Conservation (phyloP, 1,140 invertebrate species). For the Chironomus tepperi region DNA sequence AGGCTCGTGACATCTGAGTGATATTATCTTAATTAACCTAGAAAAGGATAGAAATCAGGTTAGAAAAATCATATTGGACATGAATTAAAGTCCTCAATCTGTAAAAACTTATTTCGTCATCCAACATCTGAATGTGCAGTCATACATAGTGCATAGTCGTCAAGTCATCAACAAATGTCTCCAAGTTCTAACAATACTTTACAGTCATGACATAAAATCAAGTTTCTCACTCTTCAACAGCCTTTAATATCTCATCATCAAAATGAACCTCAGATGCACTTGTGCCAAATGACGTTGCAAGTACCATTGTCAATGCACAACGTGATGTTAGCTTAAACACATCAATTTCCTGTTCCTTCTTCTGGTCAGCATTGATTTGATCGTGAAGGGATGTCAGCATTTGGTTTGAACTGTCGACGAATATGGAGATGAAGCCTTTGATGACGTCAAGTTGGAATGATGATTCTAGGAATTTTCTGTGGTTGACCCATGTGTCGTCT, state of each 20-base stretch:
- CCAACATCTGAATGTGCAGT: no score
- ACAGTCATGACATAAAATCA: neutral
- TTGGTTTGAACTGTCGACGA: neutral
- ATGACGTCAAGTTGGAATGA: neutral
- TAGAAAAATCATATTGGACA: neutral
- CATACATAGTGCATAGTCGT: no score
- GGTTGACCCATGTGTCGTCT: neutral
- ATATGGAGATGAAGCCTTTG: neutral
- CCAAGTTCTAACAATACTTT: no score
- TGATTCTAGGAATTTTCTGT: neutral
- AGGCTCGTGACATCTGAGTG: neutral
- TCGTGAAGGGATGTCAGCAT: neutral
- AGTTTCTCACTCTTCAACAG: slow-evolving; percentile 17
- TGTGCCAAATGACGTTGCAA: neutral
- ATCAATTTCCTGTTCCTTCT: neutral
- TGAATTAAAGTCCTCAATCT: no score
- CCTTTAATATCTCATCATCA: slow-evolving; percentile 20
- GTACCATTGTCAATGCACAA: neutral
- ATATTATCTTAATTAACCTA: slow-evolving; percentile 10
- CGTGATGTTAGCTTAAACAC: neutral
- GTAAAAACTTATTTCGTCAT: no score
- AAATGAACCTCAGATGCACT: neutral
- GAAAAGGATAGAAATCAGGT: neutral
- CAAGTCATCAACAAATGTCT: no score
- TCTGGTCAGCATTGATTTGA: neutral